Evolutionary conservation across 2,888 invertebrate genomes (phyloP), one percentile per base, ranked within the genome.

Genomic region (Alsophila aescularia): DNA sequence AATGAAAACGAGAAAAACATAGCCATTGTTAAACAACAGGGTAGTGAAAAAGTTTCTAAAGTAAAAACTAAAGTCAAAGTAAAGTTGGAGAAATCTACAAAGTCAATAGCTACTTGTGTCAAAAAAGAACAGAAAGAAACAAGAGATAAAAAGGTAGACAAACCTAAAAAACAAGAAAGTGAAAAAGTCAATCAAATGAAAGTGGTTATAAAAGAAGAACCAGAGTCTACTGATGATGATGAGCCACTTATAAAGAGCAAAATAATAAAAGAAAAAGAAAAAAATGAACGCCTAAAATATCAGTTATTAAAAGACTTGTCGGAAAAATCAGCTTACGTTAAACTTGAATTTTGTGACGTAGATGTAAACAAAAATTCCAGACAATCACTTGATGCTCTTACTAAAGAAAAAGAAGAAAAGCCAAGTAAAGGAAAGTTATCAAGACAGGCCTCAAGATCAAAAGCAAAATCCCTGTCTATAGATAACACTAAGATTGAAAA

Each of bases 301-400:
- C 85, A 88, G 66, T 62, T 90, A 52, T 62, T 90, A 43, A 90
- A 88, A 73, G 90, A 91, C 66, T 80, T 90, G 53, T 85, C 91
- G 0, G 86, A 90, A 77, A 90, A 90, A 73, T 87, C 90, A 15
- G 86, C 90, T 5, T 90, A 90, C 64, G 91, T 91, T 15, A 91
- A 91, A 72, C 70, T 92, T 56, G 89, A 91, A 72, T 89, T 90
- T 74, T 91, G 87, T 70, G 88, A 92, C 70, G 89, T 87, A 49
- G 89, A 87, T 69, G 76, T 90, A 49, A 87, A 78, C 64, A 85
- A 84, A 71, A 87, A 78, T 71, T 80, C 76, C 41, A 85, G 83
- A 71, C 87, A 83, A 69, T 89, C 88, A 13, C 67, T 81, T 39
- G 88, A 87, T 60, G 79, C 79, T 14, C 53, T 55, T n/a, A 58